These are phyloP conservation scores for Entosphenus tridentatus DNA, from an alignment of 2,113 vertebrate species.

Conservation along the genomic window DNA sequence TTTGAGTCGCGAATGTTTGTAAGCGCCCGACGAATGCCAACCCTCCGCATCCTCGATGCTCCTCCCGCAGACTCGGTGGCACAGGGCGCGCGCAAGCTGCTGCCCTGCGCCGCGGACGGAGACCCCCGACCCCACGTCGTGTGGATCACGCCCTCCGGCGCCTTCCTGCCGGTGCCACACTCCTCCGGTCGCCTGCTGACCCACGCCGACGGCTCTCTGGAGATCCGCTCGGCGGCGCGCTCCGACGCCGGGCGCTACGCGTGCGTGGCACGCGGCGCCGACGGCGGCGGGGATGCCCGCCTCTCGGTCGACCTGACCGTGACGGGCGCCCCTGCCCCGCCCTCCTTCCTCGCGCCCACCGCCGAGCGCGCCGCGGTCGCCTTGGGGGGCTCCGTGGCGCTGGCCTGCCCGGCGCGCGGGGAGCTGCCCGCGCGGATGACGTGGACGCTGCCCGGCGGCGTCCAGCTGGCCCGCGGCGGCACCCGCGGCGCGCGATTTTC, in stretches of 20 bases:
- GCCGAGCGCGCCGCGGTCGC: constrained; percentile 18
- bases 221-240: constrained; percentile 27
- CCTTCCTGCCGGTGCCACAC: constrained; percentile 51
- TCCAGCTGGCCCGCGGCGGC: constrained; percentile 6
- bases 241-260: constrained; percentile 33
- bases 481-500: constrained; percentile 25
- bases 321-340: constrained; percentile 20
- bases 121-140: constrained; percentile 32
- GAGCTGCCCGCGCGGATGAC: constrained; percentile 19
- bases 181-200: constrained; percentile 40
- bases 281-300: constrained; percentile 42
- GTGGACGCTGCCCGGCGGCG: constrained; percentile 57
- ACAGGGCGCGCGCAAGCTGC: constrained; percentile 23
- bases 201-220: constrained; percentile 57
- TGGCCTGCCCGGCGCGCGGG: constrained; percentile 46
- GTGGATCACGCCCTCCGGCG: constrained; percentile 57
- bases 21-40: too few species aligned
- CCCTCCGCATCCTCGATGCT: too few species aligned
- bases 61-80: constrained; percentile 1
- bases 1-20: too few species aligned
- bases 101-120: constrained; percentile 44
- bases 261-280: constrained; percentile 41
- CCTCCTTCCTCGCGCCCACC: constrained; percentile 22
- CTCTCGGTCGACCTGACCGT: constrained; percentile 38
- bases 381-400: constrained; percentile 36